Evolutionary conservation across 2,888 invertebrate species (phyloP).

Genomic region (Himalopsyche tibetana): DNA sequence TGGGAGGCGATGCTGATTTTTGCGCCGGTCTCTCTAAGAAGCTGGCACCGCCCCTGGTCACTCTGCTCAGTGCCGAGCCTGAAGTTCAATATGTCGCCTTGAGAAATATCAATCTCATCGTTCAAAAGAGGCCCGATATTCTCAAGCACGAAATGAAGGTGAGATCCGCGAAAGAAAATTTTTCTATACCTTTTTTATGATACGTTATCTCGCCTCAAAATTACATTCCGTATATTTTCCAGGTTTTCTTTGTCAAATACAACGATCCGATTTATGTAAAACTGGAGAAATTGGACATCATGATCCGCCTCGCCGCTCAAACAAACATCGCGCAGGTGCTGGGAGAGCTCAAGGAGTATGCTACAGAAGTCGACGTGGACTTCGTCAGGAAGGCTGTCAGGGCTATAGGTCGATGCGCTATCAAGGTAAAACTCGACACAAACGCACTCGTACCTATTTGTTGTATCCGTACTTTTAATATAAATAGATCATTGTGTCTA

Average conservation of each 20-base stretch:
- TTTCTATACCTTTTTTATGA: neutral
- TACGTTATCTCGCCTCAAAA: neutral
- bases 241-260: conserved; percentile 98
- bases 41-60: conserved; percentile 98
- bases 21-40: conserved; percentile 96
- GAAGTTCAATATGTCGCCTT: conserved; percentile 99
- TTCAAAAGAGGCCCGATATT: conserved; percentile 99
- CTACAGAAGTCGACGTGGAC: conserved; percentile 99
- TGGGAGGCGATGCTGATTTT: conserved; percentile 95
- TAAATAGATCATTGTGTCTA: neutral
- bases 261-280: conserved; percentile 99
- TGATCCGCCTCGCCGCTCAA: conserved; percentile 98
- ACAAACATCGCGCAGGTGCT: conserved; percentile 98
- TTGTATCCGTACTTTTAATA: neutral
- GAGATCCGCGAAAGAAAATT: neutral
- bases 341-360: conserved; percentile 98
- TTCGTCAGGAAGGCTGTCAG: conserved; percentile 99
- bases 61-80: conserved; percentile 97
- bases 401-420: conserved; percentile 99
- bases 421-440: no score
- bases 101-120: conserved; percentile 98
- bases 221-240: conserved; percentile 56
- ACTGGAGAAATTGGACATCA: conserved; percentile 98
- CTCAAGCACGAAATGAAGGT: conserved; percentile 99
- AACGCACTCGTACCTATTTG: no score